phyloP scores from a whole-genome alignment of 2,797 vertebrate genomes.

The Poliocrania exsul region DNA sequence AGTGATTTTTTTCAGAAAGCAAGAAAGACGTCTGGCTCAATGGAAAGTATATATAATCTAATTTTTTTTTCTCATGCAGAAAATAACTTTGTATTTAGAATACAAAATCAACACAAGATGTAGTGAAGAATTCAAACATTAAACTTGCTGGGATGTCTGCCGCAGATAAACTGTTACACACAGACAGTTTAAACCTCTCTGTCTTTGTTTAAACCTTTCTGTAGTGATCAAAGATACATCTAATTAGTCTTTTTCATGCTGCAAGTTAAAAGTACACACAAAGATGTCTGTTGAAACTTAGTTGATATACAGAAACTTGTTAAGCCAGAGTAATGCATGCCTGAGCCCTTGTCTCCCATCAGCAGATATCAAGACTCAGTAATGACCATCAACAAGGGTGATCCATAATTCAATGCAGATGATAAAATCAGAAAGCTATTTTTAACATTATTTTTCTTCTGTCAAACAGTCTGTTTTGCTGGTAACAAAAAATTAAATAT shows the following conservation, averaged over 20 bases:
- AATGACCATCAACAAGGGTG: background rate
- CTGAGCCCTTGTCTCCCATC: background rate
- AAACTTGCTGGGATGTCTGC: conserved; percentile 42
- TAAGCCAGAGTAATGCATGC: background rate
- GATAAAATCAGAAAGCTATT: background rate
- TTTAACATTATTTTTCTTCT: background rate
- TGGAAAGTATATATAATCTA: conserved; percentile 55
- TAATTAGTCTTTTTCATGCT: conserved; percentile 18
- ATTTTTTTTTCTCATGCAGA: conserved; percentile 49
- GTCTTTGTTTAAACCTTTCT: conserved; percentile 34
- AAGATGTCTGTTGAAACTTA: background rate
- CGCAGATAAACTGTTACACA: conserved; percentile 6
- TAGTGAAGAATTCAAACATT: conserved; percentile 57
- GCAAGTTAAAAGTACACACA: background rate
- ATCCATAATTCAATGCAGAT: background rate
- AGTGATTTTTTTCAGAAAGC: background rate
- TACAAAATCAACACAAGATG: conserved; percentile 55
- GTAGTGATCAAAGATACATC: conserved; percentile 11
- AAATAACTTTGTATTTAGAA: conserved; percentile 62
- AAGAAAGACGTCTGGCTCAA: background rate
- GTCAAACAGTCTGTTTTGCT: conserved; percentile 14
- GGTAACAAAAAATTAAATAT: conserved; percentile 41
- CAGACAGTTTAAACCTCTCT: background rate
- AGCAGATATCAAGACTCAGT: background rate
- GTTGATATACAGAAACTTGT: background rate